phyloP scores from a whole-genome alignment of 2,888 invertebrate genomes.

The Ganaspis brasiliensis region DNA sequence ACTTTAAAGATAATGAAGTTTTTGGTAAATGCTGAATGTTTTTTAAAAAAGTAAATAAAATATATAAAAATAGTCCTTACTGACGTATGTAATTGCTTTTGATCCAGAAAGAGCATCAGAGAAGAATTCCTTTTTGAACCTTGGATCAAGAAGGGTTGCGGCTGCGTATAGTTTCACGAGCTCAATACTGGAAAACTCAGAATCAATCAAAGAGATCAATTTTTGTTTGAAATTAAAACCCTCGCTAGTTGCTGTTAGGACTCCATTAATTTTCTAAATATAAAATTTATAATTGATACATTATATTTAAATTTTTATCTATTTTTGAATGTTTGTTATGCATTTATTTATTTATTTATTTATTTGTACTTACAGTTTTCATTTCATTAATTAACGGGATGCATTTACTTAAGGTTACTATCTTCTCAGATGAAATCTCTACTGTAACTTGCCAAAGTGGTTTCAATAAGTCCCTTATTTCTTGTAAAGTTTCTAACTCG shows the following conservation, averaged over 20 bases:
- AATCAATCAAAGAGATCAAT: slow-evolving; percentile 1
- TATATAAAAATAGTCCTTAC: background rate
- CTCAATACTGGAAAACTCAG: background rate
- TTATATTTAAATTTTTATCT: too few relatives aligned
- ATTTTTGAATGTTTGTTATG: background rate
- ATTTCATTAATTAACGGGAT: slow-evolving; percentile 2
- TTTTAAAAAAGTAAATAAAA: background rate
- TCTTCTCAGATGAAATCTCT: slow-evolving; percentile 7
- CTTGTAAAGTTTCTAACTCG: slow-evolving; percentile 7
- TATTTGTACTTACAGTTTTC: slow-evolving; percentile 13
- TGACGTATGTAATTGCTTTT: background rate
- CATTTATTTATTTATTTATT: background rate
- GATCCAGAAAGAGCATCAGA: background rate
- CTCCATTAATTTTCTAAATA: background rate
- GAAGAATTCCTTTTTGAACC: slow-evolving; percentile 20
- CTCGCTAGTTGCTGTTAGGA: background rate
- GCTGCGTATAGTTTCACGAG: background rate
- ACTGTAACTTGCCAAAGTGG: slow-evolving; percentile 20
- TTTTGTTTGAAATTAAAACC: slow-evolving; percentile 12
- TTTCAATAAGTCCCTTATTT: slow-evolving; percentile 9
- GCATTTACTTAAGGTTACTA: slow-evolving; percentile 5
- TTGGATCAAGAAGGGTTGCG: slow-evolving; percentile 18
- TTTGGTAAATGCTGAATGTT: too few relatives aligned
- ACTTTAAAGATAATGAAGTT: too few relatives aligned
- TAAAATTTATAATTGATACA: background rate